Evolutionary conservation across 2,888 invertebrate genomes (phyloP).

Genomic region (Lomographa bimaculata): DNA sequence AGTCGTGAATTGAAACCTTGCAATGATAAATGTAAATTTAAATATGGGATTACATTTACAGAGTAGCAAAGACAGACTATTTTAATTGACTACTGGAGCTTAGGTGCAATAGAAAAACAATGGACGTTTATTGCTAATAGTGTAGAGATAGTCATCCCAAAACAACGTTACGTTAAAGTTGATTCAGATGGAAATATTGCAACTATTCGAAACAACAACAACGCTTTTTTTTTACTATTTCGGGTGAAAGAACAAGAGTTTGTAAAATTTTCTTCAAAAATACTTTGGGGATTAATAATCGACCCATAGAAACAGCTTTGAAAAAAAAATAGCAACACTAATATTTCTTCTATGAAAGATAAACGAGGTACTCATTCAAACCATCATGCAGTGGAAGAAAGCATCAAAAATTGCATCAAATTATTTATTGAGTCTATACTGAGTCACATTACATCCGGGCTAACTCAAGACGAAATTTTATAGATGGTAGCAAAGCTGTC

Average conservation of each 20-base stretch:
- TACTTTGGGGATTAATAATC: conserved; percentile 14
- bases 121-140: conserved; percentile 7
- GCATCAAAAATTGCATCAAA: conserved; percentile 5
- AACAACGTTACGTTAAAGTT: conserved; percentile 12
- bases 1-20: too few relatives aligned
- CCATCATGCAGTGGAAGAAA: conserved; percentile 9
- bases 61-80: conserved; percentile 6
- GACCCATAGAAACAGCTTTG: conserved; percentile 9
- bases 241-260: conserved; percentile 3
- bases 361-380: conserved; percentile 9
- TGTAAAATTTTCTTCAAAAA: conserved; percentile 14
- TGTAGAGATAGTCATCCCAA: conserved; percentile 3
- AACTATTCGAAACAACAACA: conserved; percentile 1
- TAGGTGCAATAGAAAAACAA: conserved; percentile 11
- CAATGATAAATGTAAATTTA: conserved; percentile 3
- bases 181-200: background rate
- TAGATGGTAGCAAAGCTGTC: conserved; percentile 11
- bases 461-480: conserved; percentile 4
- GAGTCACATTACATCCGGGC: conserved; percentile 11
- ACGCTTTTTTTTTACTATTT: conserved; percentile 8
- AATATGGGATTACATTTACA: background rate
- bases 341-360: conserved; percentile 13
- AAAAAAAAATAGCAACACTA: conserved; percentile 4
- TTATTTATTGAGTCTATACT: conserved; percentile 7
- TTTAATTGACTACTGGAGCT: conserved; percentile 5